phyloP scores from a whole-genome alignment of 2,888 invertebrate genomes.

The Argyresthia goedartella region DNA sequence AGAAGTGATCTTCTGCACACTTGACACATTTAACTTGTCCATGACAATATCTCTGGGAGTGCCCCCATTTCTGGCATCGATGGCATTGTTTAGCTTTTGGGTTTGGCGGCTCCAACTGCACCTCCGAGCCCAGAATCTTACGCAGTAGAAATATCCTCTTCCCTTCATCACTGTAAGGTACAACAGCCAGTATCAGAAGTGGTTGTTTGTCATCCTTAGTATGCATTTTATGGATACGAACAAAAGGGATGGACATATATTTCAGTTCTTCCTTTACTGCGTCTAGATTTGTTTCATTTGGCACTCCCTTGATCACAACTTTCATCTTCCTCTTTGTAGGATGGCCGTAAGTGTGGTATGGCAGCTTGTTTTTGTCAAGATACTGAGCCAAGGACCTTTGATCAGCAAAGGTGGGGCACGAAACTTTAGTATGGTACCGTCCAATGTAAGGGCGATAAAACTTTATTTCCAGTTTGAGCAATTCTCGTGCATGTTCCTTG shows the following conservation, averaged over 20 bases:
- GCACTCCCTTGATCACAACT: constrained; percentile 39
- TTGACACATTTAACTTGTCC: constrained; percentile 41
- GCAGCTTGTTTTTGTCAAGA: constrained; percentile 30
- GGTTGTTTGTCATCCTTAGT: constrained; percentile 19
- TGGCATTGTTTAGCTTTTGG: constrained; percentile 37
- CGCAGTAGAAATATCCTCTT: constrained; percentile 24
- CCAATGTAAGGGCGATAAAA: constrained; percentile 24
- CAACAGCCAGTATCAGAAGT: constrained; percentile 29
- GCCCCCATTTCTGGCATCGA: constrained; percentile 53
- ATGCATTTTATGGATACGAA: constrained; percentile 38
- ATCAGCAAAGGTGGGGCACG: constrained; percentile 25
- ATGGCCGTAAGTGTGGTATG: constrained; percentile 40
- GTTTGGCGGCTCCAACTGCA: constrained; percentile 35
- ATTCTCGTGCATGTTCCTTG: constrained; percentile 21
- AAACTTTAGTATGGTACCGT: constrained; percentile 26
- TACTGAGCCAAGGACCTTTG: constrained; percentile 28
- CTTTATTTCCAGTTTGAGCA: constrained; percentile 23
- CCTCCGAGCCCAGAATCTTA: constrained; percentile 25
- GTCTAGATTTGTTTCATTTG: constrained; percentile 22
- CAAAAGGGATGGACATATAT: constrained; percentile 29
- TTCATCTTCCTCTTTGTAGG: constrained; percentile 35
- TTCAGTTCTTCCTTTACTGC: constrained; percentile 27
- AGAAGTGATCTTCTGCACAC: constrained; percentile 41
- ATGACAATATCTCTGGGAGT: constrained; percentile 42
- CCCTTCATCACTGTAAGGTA: constrained; percentile 28